Evolutionary conservation across 2,797 vertebrate species (phyloP).

Genomic region (Microctenopoma lineatum): DNA sequence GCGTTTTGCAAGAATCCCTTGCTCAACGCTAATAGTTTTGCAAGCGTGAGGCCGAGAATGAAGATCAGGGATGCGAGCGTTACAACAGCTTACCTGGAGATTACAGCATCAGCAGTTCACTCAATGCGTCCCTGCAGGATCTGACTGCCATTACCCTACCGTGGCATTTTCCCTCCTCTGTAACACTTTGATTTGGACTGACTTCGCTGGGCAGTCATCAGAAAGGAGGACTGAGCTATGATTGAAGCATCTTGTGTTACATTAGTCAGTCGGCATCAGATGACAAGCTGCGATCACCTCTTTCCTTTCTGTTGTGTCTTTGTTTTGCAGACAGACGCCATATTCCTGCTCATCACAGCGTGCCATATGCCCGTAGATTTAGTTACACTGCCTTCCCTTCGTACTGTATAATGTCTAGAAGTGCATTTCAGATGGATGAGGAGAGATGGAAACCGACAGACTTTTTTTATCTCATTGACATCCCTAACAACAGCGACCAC

Average conservation of each 20-base stretch:
- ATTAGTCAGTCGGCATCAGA: neutral
- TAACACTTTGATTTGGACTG: slow-evolving; percentile 1
- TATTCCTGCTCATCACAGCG: slow-evolving; percentile 3
- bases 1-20: slow-evolving; percentile 49
- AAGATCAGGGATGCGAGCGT: slow-evolving; percentile 42
- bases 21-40: slow-evolving; percentile 58
- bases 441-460: slow-evolving; percentile 29
- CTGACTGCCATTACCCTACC: slow-evolving; percentile 31
- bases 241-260: neutral
- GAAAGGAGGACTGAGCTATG: slow-evolving; percentile 12
- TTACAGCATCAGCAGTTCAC: slow-evolving; percentile 71
- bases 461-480: slow-evolving; percentile 27
- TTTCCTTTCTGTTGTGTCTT: slow-evolving; percentile 15
- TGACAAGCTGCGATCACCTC: neutral
- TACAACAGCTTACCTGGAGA: slow-evolving; percentile 72
- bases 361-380: neutral
- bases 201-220: slow-evolving; percentile 11
- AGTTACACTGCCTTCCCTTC: slow-evolving; percentile 15
- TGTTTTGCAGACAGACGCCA: slow-evolving; percentile 8
- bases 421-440: slow-evolving; percentile 22
- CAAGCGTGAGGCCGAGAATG: slow-evolving; percentile 30
- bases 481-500: slow-evolving; percentile 31
- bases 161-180: neutral
- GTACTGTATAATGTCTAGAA: slow-evolving; percentile 16
- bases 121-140: slow-evolving; percentile 45